Conservation (phyloP, 2,797 vertebrate genomes). For the Lophius americanus region DNA sequence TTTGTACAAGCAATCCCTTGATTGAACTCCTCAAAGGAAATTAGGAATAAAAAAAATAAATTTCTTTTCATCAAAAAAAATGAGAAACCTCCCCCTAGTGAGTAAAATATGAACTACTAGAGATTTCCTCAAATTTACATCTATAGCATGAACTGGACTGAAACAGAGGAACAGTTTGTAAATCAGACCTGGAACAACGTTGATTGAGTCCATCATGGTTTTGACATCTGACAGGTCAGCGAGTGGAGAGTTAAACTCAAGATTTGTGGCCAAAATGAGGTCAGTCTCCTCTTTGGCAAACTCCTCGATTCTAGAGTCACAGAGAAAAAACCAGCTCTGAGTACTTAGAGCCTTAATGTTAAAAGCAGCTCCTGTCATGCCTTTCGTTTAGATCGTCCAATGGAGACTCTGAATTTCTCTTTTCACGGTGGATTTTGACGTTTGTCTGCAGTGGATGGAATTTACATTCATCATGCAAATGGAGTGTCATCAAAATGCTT, state of each 20-base stretch:
- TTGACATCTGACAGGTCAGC: slow-evolving; percentile 90
- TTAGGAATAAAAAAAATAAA: too few species aligned
- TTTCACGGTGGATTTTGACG: not conserved
- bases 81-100: too few species aligned
- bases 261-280: slow-evolving; percentile 78
- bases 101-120: too few species aligned
- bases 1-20: too few species aligned
- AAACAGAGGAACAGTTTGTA: not conserved
- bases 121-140: too few species aligned
- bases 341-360: not conserved
- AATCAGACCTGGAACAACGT: slow-evolving; percentile 86
- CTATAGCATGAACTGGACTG: not conserved
- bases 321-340: slow-evolving; percentile 1
- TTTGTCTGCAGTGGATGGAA: not conserved
- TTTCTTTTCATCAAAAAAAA: too few species aligned
- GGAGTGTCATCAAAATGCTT: not conserved
- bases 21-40: too few species aligned
- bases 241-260: slow-evolving; percentile 83
- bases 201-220: slow-evolving; percentile 92
- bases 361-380: not conserved
- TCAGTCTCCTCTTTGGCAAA: slow-evolving; percentile 85
- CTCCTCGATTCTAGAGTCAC: slow-evolving; percentile 83
- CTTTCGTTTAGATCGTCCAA: slow-evolving; percentile 3
- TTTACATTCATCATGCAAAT: not conserved
- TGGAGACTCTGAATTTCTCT: not conserved